These are phyloP conservation scores for Trematomus bernacchii DNA, from an alignment of 2,797 vertebrate species.

Conservation along the genomic window DNA sequence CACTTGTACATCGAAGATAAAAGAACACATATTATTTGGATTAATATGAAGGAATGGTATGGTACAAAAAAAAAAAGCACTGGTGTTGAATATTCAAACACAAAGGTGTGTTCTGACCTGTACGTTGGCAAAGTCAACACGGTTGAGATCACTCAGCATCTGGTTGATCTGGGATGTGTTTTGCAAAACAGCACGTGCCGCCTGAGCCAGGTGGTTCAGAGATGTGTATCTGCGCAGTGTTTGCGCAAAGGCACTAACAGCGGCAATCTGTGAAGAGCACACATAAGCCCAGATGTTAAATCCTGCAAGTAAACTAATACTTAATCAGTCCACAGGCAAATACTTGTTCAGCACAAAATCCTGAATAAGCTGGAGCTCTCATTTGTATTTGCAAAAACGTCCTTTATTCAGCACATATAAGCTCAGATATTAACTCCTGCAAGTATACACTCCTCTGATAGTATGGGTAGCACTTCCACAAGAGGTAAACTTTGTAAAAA, in stretches of 20 bases:
- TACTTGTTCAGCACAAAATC: no score
- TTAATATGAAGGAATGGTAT: background rate
- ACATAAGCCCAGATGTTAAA: constrained; percentile 31
- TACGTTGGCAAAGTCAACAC: constrained; percentile 98
- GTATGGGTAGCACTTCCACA: background rate
- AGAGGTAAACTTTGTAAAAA: background rate
- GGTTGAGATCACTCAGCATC: constrained; percentile 99
- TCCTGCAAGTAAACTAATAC: background rate
- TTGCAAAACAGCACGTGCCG: constrained; percentile 96
- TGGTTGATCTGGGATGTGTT: constrained; percentile 99
- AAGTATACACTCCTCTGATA: background rate
- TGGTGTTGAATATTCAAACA: background rate
- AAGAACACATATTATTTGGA: background rate
- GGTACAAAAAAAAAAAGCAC: background rate
- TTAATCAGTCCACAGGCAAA: no score
- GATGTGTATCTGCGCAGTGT: constrained; percentile 97
- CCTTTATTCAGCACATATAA: constrained; percentile 16
- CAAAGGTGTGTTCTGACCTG: constrained; percentile 86
- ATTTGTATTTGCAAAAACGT: no score
- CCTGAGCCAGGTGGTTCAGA: constrained; percentile 98
- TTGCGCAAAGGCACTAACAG: constrained; percentile 98
- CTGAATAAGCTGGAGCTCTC: no score
- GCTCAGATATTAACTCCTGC: constrained; percentile 5
- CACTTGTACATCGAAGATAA: background rate
- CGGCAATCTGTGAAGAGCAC: constrained; percentile 88